phyloP scores from a whole-genome alignment of 2,888 invertebrate genomes.

The Hetaerina titia region DNA sequence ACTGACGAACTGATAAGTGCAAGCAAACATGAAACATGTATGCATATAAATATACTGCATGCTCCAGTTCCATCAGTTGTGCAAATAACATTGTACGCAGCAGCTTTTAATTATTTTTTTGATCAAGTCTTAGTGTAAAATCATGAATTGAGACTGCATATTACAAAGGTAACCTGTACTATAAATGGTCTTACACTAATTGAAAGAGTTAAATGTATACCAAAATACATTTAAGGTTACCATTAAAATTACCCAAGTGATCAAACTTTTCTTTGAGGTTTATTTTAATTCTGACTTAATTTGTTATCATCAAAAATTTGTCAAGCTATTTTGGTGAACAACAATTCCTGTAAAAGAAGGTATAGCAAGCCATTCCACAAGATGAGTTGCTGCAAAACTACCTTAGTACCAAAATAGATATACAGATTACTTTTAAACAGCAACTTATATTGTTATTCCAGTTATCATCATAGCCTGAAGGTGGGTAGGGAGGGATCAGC shows the following conservation, averaged over 20 bases:
- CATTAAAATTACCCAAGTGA: neutral
- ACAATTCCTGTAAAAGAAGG: conserved; percentile 20
- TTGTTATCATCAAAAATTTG: neutral
- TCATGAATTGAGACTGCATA: too few relatives aligned
- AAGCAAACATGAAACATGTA: too few relatives aligned
- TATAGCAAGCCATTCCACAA: conserved; percentile 2
- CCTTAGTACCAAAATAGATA: conserved; percentile 39
- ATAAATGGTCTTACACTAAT: neutral
- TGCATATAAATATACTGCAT: too few relatives aligned
- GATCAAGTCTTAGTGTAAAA: too few relatives aligned
- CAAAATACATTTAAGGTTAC: neutral
- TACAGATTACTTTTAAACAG: conserved; percentile 32
- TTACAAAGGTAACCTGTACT: neutral
- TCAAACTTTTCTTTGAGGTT: neutral
- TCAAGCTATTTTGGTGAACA: neutral
- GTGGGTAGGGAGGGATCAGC: neutral
- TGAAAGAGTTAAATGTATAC: neutral
- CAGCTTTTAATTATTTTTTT: too few relatives aligned
- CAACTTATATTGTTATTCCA: conserved; percentile 33
- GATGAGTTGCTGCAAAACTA: conserved; percentile 11
- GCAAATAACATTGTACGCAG: too few relatives aligned
- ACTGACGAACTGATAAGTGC: too few relatives aligned
- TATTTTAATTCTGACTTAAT: neutral
- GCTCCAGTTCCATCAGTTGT: too few relatives aligned
- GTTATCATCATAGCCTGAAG: neutral